Base-by-base conservation (phyloP, 2,797 vertebrate genomes). In the Carcharodon carcharias region DNA sequence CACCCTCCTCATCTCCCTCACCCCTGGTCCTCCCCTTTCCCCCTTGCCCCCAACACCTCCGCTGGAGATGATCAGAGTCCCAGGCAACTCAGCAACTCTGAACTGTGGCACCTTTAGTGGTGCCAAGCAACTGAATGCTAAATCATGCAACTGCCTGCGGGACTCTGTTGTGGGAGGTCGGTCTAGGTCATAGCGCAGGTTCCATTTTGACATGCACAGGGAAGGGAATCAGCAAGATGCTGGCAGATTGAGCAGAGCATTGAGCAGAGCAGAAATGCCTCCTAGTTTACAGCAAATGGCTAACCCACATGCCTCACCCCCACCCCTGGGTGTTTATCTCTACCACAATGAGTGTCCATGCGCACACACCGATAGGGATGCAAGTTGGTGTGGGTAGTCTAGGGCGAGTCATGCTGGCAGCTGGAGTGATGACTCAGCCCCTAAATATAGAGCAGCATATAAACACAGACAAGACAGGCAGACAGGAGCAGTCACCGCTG, bases 401-500 rank as follows among this genome's bases (percentile, higher is more conserved):
- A 1, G 35, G 67, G 94, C 50, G 45, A 56, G 26, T 95, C 69
- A 56, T 21, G 94, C 50, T 50, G 45, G 65, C 94, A 95, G 94
- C 58, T 50, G 9, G 28, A 71, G 67, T 69, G 31, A n/a, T 95
- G 94, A 95, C 94, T 95, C 94, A 95, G 45, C 4, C 14, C 11
- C 94, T 77, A 95, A 95, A 95, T 73, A 77, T 95, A 95, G 94
- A 14, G 4, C 94, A 95, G 50, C 50, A 77, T 23, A 23, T 71
- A 71, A 95, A 95, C 94, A 95, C 50, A 95, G 94, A 95, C 94
- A 77, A 45, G 50, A 58, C 94, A 56, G 6, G 94, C 94, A 95
- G 94, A 54, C 69, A 77, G 94, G 31, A 95, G 50, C 94, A 77
- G 28, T 95, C 94, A 73, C 69, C 69, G 58, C 69, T 56, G 69